Base-by-base conservation (phyloP, 2,888 invertebrate species). In the Dicranocentrus wangi region DNA sequence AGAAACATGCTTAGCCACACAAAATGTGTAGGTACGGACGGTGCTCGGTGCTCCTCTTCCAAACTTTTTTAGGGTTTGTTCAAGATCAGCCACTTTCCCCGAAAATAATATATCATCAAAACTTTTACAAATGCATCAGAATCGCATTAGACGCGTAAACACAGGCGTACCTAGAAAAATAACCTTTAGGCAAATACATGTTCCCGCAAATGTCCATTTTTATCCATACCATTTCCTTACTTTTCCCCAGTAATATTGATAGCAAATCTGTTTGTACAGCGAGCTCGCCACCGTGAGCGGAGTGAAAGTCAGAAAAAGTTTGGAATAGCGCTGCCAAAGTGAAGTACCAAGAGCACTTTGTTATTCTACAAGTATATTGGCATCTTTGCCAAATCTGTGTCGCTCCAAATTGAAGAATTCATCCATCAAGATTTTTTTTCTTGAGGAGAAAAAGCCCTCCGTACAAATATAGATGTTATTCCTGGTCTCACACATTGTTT, bases 351-450 rank as follows among this genome's bases (percentile, higher is more conserved):
- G 2, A 28, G 21, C 47, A 60, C 55, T 68, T 47, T 76, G 76
- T 68, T 76, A 76, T 76, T 60, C 55, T 60, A 60, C 47, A 78
- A 68, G 70, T 60, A 68, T 32, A 55, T 61, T 47, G 77, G 77
- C 77, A 77, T 78, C 71, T 43, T 78, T 65, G 78, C 78, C 78
- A 78, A 78, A 78, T 78, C 82, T 73, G 47, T 75, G 82, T 78
- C 82, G 32, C 55, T 58, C 70, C 32, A 79, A 73, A 79, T 82
- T 66, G 75, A 79, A 55, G 25, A 70, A 72, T 82, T 82, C 82
- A 82, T 82, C 79, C 78, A 82, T 82, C 82, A 82, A 79, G 82
- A 82, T 82, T 82, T 82, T 27, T 32, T 39, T 39, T 75, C 51
- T 60, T 68, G 60, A 3, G 55, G 55, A 60, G 39, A 39, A 13